Evolutionary conservation across 2,113 vertebrate genomes (phyloP), one percentile per base, ranked within the genome.

Genomic region (Paedocypris sp.): DNA sequence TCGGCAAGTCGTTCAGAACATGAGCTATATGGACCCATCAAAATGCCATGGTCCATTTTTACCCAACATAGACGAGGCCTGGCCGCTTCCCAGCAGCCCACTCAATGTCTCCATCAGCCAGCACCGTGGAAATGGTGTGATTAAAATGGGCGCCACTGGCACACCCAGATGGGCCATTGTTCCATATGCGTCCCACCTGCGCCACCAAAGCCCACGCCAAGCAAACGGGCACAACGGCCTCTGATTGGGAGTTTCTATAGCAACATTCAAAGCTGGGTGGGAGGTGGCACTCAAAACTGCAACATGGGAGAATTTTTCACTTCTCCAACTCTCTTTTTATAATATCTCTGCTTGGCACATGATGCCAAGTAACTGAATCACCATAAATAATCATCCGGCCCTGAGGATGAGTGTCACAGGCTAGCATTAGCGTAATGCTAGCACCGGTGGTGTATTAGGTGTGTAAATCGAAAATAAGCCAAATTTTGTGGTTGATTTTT

Each of bases 181-280:
- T 83, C 79, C 83, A 84, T 83, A 83, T 85, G 79, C 77, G 80
- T 78, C 79, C 82, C 85, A 87, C 81, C 83, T 86, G 85, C 80
- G 81, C 76, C 80, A 69, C 78, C 75, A 20, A 77, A 70, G 73
- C 73, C 79, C 71, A 76, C 81, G 82, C 82, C 83, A 85, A 83
- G 70, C 77, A 71, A 76, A 74, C 71, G 66, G 71, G 73, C 79
- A 70, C 58, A 52, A 73, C 72, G 73, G 74, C 73, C 78, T 73
- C 75, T 79, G 80, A 80, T 81, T 80, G 82, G 79, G 74, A 68
- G 83, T 87, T 83, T 78, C 83, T 79, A 80, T 80, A 77, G 83
- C 57, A 77, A 87, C 49, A 62, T 73, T 74, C 73, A 73, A 85
- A 80, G 79, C 79, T 67, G 50, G 73, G 26, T 31, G 23, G 6